A percentile compares a stretch with the other conserved stretches of the same genome.
Evolutionary conservation across 2,888 invertebrate genomes (phyloP).

Genomic region (Pristionchus fissidentatus): DNA sequence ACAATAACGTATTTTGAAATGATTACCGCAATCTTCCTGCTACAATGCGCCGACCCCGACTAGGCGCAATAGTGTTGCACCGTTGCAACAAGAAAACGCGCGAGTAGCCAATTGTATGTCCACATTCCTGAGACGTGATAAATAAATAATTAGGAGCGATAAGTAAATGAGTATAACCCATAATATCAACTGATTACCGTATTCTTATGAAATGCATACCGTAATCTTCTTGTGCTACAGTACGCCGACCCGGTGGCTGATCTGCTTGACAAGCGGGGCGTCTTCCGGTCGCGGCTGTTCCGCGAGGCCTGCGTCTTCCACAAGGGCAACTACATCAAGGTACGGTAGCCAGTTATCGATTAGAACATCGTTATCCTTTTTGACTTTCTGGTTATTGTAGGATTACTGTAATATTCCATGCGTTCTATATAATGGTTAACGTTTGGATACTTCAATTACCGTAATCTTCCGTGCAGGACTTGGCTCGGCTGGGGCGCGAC

Average conservation of each 20-base stretch:
- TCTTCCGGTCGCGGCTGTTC: slow-evolving; percentile 87
- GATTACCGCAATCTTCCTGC: too few relatives aligned
- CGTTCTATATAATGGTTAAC: not conserved
- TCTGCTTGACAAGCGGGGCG: slow-evolving; percentile 96
- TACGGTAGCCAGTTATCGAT: too few relatives aligned
- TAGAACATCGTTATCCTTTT: not conserved
- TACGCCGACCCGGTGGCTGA: slow-evolving; percentile 99
- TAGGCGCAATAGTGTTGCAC: too few relatives aligned
- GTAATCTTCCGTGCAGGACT: slow-evolving; percentile 81
- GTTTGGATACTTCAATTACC: not conserved
- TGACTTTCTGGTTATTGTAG: not conserved
- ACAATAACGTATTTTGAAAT: too few relatives aligned
- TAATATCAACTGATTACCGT: not conserved
- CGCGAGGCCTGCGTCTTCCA: slow-evolving; percentile 99
- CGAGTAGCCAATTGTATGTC: too few relatives aligned
- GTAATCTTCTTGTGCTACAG: slow-evolving; percentile 77
- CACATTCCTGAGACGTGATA: too few relatives aligned
- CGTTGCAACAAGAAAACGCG: too few relatives aligned
- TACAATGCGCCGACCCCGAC: too few relatives aligned
- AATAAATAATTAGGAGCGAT: too few relatives aligned
- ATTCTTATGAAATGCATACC: not conserved
- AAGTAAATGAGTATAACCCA: too few relatives aligned
- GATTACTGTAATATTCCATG: not conserved
- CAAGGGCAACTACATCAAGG: slow-evolving; percentile 98
- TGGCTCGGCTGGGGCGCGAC: slow-evolving; percentile 95